Base-by-base conservation (phyloP, 2,888 invertebrate genomes). In the Cartodere bifasciata region DNA sequence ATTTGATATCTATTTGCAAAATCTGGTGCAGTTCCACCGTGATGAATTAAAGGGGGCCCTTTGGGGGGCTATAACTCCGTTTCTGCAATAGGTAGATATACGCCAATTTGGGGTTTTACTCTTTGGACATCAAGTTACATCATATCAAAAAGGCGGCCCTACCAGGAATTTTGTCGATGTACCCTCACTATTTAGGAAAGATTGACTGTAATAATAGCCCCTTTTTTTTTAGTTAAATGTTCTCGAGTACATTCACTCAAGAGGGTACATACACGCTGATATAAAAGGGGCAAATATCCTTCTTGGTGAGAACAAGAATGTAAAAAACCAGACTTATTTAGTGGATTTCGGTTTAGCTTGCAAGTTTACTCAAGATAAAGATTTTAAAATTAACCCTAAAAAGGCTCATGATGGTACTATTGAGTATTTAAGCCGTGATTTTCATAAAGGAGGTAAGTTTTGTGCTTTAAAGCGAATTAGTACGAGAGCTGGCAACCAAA, bases 391-490 rank as follows among this genome's bases (percentile, higher is more conserved):
- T 0, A 87, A 95, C 60, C 84, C 86, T 0, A 85, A 85, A 46
- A 82, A 79, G 55, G 91, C 90, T 38, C 95, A 98, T 54, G 86
- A 98, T 58, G 98, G 98, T 1, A 98, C 98, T 0, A 82, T 94
- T 37, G 92, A 97, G 52, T 98, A 91, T 55, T 87, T 92, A 0
- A 94, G 94, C 43, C 65, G 88, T 36, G 98, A 98, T 67, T 94
- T 94, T 3, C 98, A 98, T 62, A 68, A 79, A 43, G 97, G 97
- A 63, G 78, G 80, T 70, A 58, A 51, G 42, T 38, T 29, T n/a
- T n/a, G n/a, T n/a, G n/a, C n/a, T n/a, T n/a, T n/a, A n/a, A n/a
- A n/a, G n/a, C n/a, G n/a, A n/a, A n/a, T n/a, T n/a, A n/a, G n/a
- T n/a, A n/a, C n/a, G n/a, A n/a, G n/a, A n/a, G n/a, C n/a, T n/a